These are phyloP conservation scores for Malurus splendens DNA, from an alignment of 2,797 vertebrate species.

Conservation along the genomic window DNA sequence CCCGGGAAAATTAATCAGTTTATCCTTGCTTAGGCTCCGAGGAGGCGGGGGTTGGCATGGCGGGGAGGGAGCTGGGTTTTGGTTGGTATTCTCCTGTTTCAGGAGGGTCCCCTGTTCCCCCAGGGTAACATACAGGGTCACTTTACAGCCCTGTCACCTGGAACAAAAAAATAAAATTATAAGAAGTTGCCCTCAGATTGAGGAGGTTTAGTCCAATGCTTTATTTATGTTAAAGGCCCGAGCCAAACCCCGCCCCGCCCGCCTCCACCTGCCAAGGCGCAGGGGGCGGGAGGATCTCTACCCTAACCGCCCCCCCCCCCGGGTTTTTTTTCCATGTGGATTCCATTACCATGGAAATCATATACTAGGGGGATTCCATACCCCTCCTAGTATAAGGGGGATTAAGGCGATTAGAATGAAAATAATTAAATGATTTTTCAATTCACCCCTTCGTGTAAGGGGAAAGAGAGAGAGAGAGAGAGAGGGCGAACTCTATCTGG, in stretches of 20 bases:
- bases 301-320: not conserved
- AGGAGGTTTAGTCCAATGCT: rapidly evolving
- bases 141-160: not conserved
- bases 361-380: too few species aligned
- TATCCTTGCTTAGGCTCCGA: not conserved
- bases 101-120: not conserved
- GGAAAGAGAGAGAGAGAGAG: not conserved
- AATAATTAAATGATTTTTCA: constrained; percentile 8
- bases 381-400: not conserved
- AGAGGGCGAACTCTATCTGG: not conserved
- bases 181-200: rapidly evolving
- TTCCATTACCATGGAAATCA: constrained; percentile 5
- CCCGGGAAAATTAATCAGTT: not conserved
- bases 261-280: not conserved
- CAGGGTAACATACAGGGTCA: not conserved
- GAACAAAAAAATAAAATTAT: not conserved
- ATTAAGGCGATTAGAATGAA: constrained; percentile 33
- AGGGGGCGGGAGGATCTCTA: not conserved
- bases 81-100: not conserved
- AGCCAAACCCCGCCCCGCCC: not conserved
- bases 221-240: not conserved
- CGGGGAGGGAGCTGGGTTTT: rapidly evolving
- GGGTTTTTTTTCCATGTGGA: not conserved
- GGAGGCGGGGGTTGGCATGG: not conserved
- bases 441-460: not conserved